A percentile compares a stretch with the other conserved stretches of the same genome.
These are phyloP conservation scores for Cathartes aura DNA, from an alignment of 2,113 vertebrate species.

Conservation along the genomic window DNA sequence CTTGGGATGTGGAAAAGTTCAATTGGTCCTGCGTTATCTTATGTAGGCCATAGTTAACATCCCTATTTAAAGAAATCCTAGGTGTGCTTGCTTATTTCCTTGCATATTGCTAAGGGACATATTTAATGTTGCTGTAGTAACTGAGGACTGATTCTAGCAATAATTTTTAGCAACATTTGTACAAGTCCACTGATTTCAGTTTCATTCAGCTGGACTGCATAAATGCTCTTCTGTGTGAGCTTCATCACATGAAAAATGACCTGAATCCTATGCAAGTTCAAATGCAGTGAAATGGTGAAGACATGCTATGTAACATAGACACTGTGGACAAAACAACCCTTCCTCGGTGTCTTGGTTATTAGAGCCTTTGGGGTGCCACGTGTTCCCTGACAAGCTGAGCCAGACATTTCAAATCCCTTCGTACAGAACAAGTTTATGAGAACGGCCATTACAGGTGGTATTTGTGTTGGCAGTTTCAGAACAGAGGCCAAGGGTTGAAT, in stretches of 20 bases:
- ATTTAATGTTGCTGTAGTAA: neutral
- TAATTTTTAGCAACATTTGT: neutral
- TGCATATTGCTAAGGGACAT: neutral
- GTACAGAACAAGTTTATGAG: neutral
- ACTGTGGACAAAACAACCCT: neutral
- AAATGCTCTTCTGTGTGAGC: neutral
- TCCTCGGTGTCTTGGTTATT: neutral
- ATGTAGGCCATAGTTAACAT: neutral
- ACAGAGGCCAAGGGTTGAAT: neutral
- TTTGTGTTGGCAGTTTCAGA: constrained; percentile 35
- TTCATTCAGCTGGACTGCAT: neutral
- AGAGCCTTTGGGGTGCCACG: neutral
- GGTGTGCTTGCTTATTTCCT: neutral
- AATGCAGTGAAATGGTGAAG: neutral
- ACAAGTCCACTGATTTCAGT: neutral
- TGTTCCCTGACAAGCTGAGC: neutral
- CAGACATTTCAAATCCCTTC: neutral
- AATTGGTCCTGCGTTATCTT: neutral
- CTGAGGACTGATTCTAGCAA: neutral
- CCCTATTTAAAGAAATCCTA: neutral
- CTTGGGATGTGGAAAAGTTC: neutral
- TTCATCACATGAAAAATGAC: neutral
- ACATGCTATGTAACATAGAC: neutral
- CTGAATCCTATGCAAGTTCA: neutral
- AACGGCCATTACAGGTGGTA: neutral